Base-by-base conservation (phyloP, 2,888 invertebrate genomes). In the Thymelicus acteon region DNA sequence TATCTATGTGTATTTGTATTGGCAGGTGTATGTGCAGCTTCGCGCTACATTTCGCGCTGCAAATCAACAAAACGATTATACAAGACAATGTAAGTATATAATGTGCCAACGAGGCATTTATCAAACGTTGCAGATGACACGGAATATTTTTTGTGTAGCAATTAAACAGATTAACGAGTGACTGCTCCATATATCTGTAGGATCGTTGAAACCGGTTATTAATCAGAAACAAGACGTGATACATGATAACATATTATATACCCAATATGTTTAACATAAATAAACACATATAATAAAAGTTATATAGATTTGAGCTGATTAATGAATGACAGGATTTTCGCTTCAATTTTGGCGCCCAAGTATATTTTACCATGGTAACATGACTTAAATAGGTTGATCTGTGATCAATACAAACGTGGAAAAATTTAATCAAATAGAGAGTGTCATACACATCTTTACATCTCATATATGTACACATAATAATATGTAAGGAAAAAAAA, bases 121-220 rank as follows among this genome's bases (percentile, higher is more conserved):
- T 64, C 64, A 64, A 47, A 62, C 48, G n/a, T 54, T 19, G 19
- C 7, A 64, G 12, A 19, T 40, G 52, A 52, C 40, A 52, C 13
- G 19, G 39, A 39, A 52, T 12, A 64, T 52, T 64, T 52, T 54
- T 49, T 49, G 39, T 52, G 39, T 13, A 24, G 52, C 39, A 19
- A 52, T 49, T 54, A 52, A 63, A 61, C 49, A 52, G 19, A 64
- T 52, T 49, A 52, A 52, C 7, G 39, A 64, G 40, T 39, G 37
- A 52, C 12, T 44, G 44, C 12, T 44, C 3, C 44, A 12, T n/a
- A n/a, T n/a, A n/a, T n/a, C n/a, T 44, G 44, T 44, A 44, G 44
- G 12, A 24, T 47, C 44, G 49, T 52, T 39, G 39, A 52, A 64
- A 49, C 64, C 39, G 19, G 39, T 52, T 64, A 24, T 54, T 52